Base-by-base conservation (phyloP, 2,888 invertebrate genomes). In the Leptinotarsa peninsularis region DNA sequence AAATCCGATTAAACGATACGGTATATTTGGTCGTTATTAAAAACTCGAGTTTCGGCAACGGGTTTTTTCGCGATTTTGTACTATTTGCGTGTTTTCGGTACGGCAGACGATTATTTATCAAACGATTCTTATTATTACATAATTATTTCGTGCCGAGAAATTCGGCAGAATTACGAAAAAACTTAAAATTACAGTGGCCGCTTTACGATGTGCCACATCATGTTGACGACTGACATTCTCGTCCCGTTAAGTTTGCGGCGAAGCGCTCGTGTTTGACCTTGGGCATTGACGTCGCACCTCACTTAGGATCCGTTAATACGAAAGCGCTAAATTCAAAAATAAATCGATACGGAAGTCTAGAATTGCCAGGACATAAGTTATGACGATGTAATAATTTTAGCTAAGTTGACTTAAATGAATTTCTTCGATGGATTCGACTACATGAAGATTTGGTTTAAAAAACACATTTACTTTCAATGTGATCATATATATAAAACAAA, bases 181-280 rank as follows among this genome's bases (percentile, higher is more conserved):
- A 87, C 86, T 87, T 87, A 87, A 88, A 88, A 87, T 85, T 88
- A 86, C 85, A 83, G 87, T 87, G 88, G 88, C 87, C 86, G 87
- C 85, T 86, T 86, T 84, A 86, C 88, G 87, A 88, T 87, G 86
- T 89, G 89, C 89, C 89, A 89, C 89, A 89, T 89, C 88, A 88
- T 88, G 88, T 88, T 88, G 88, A 88, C 88, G 88, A 88, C 88
- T 88, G 87, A 83, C 83, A 80, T 80, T 78, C 72, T 73, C 74
- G 54, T 72, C 67, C 75, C 72, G 75, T 75, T 72, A 77, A 75
- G 58, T 75, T 77, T 72, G 79, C 80, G 54, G 73, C 80, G 80
- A 79, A 81, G 81, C 84, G 84, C 84, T 83, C 83, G 81, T 83
- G 80, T 81, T 79, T 79, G 80, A 82, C 80, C 80, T 79, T 78